Evolutionary conservation across 2,113 vertebrate species (phyloP), one percentile per base, ranked within the genome.

Genomic region (Prolemur simus): DNA sequence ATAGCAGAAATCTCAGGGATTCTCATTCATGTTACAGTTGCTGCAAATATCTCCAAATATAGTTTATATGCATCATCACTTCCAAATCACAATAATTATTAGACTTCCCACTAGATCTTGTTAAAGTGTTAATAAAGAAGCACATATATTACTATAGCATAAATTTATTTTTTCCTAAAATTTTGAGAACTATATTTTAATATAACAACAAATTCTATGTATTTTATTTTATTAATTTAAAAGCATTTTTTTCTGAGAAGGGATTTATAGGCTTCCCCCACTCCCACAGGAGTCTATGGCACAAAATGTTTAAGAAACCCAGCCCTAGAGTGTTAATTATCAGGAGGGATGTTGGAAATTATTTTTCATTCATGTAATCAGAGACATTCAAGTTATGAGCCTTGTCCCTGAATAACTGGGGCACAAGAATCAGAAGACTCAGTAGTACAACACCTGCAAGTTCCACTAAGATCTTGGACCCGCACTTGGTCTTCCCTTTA

Each of bases 181-280:
- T 58, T 78, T 95, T 95, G 64, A 91, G 39, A 76, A 39, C 13
- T 87, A 6, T 52, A 78, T 87, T 89, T 87, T 42, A 89, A 39
- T 74, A 63, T 89, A 77, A 29, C 66, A 64, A 69, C 27, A 2
- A 78, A 92, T 56, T 2, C 7, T 37, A 49, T 21, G 27, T 9
- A 58, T 68, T 95, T 58, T 66, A 49, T 82, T 82, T 76, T 87
- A 49, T 90, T 68, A 49, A 77, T 87, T 95, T 74, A 29, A 74
- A 74, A 63, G 8, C 20, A 37, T 21, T 39, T 37, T 20, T 54
- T 54, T 54, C 49, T 17, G 52, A 54, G 52, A 54, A 17, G 73
- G 45, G 20, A 20, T n/a, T 34, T 18, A 47, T 73, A n/a, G 66
- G 2, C 12, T 95, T 96, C 47, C 23, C 29, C 77, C 64, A 54